Base-by-base conservation (phyloP, 2,888 invertebrate species). In the Cacoxenus indagator region DNA sequence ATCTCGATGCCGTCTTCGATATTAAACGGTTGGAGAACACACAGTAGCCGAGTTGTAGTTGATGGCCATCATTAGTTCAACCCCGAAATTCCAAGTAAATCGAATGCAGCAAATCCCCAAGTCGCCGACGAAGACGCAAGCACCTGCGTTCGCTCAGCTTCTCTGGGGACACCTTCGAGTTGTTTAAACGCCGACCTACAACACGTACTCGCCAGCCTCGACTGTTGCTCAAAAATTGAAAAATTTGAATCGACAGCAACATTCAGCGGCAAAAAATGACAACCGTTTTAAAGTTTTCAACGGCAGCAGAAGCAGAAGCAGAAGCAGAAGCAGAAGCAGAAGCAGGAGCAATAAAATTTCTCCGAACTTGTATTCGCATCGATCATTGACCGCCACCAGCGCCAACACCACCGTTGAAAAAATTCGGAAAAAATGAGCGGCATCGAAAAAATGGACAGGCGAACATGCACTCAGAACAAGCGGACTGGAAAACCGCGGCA, bases 31-130 rank as follows among this genome's bases (percentile, higher is more conserved):
- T 37, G 43, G 27, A n/a, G n/a, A n/a, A 48, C 73, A 76, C 74
- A 77, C 82, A 77, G 83, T 82, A 81, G 80, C 78, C 70, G 65
- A 55, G 69, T 66, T 67, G 29, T 54, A 67, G 69, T 67, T 84
- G 81, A 84, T 84, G 78, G 84, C 75, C 78, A 75, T 84, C 84
- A 85, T 84, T 85, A 84, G 81, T 86, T 83, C 75, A 76, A 77
- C 75, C 77, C 77, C 79, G 76, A 84, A 79, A 84, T 84, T 86
- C 83, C 81, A 76, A 73, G 77, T 85, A 85, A 83, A 75, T 70
- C 70, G 59, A 71, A 74, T 69, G 64, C 29, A 73, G 26, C 8
- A 31, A 37, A 55, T 31, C 48, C 68, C 69, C 24, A 43, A 57
- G 26, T 14, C n/a, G 2, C 24, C 8, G 37, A 45, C 43, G 46